phyloP scores from a whole-genome alignment of 1,140 invertebrate species.

The Drosophila fuyamai region DNA sequence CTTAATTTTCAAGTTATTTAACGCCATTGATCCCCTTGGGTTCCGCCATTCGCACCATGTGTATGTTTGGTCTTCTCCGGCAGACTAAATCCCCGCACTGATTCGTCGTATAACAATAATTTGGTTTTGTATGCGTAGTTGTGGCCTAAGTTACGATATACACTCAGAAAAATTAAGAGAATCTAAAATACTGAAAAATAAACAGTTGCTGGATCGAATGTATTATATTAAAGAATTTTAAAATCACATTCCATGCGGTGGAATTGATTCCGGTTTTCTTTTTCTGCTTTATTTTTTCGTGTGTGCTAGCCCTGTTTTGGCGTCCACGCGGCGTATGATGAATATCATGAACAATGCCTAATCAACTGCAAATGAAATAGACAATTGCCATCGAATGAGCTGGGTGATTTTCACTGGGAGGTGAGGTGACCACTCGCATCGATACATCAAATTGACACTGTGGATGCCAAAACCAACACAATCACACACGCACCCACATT shows the following conservation, averaged over 20 bases:
- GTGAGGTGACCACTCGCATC: slow-evolving; percentile 70
- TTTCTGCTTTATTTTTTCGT: not conserved
- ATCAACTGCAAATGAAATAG: slow-evolving; percentile 82
- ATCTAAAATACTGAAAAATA: not conserved
- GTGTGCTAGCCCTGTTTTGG: slow-evolving; percentile 2
- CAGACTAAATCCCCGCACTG: slow-evolving; percentile 1
- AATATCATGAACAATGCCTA: slow-evolving; percentile 69
- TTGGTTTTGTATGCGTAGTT: slow-evolving; percentile 22
- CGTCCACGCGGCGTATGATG: slow-evolving; percentile 69
- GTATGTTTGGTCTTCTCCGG: slow-evolving; percentile 3
- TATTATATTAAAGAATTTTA: no score
- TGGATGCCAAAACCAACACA: slow-evolving; percentile 41
- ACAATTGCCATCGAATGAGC: slow-evolving; percentile 61
- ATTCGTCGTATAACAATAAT: slow-evolving; percentile 20
- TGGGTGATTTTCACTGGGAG: slow-evolving; percentile 1
- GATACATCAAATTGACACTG: slow-evolving; percentile 79
- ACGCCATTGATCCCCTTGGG: slow-evolving; percentile 40
- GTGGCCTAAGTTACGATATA: not conserved
- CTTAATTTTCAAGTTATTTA: slow-evolving; percentile 79
- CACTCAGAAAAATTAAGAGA: not conserved
- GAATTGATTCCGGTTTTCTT: not conserved
- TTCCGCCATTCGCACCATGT: slow-evolving; percentile 2
- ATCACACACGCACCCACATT: slow-evolving; percentile 35
- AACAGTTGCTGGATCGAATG: not conserved
- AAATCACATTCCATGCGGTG: no score